These are phyloP conservation scores for Anisognathus igniventris DNA, from an alignment of 2,797 vertebrate species.

Conservation along the genomic window DNA sequence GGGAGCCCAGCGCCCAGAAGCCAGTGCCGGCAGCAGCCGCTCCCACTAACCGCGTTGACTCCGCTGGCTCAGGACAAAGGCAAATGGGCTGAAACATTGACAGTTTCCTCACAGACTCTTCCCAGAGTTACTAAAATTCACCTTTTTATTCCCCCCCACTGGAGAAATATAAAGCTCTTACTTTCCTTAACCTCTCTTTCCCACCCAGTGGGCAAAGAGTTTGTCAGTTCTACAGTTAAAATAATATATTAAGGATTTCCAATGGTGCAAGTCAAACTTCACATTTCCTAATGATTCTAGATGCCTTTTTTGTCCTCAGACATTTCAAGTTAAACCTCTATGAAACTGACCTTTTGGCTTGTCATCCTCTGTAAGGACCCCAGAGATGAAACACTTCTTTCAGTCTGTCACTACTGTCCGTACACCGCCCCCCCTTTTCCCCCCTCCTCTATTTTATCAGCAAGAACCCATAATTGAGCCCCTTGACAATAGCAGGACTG, in stretches of 20 bases:
- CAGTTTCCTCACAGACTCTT: slow-evolving; percentile 34
- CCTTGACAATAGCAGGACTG: slow-evolving; percentile 82
- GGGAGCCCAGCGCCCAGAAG: background rate
- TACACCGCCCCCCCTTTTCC: background rate
- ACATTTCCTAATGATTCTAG: slow-evolving; percentile 62
- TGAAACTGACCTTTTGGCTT: slow-evolving; percentile 57
- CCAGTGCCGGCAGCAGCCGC: background rate
- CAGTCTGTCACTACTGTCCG: slow-evolving; percentile 48
- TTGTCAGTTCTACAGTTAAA: slow-evolving; percentile 54
- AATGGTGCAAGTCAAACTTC: slow-evolving; percentile 60
- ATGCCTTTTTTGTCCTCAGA: slow-evolving; percentile 60
- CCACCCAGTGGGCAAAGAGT: slow-evolving; percentile 41
- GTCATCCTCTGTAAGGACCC: slow-evolving; percentile 50
- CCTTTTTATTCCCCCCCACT: slow-evolving; percentile 56
- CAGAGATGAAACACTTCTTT: slow-evolving; percentile 60
- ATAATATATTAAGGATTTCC: slow-evolving; percentile 61
- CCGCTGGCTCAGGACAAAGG: background rate
- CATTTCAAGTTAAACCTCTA: slow-evolving; percentile 30
- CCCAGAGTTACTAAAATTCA: slow-evolving; percentile 66
- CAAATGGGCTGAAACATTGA: slow-evolving; percentile 8
- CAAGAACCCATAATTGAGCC: slow-evolving; percentile 73
- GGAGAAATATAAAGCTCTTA: slow-evolving; percentile 48
- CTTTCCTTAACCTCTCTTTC: slow-evolving; percentile 40
- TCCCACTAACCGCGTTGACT: background rate
- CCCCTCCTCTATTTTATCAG: slow-evolving; percentile 65